Evolutionary conservation across 2,113 vertebrate genomes (phyloP).

Genomic region (Triplophysa rosa): DNA sequence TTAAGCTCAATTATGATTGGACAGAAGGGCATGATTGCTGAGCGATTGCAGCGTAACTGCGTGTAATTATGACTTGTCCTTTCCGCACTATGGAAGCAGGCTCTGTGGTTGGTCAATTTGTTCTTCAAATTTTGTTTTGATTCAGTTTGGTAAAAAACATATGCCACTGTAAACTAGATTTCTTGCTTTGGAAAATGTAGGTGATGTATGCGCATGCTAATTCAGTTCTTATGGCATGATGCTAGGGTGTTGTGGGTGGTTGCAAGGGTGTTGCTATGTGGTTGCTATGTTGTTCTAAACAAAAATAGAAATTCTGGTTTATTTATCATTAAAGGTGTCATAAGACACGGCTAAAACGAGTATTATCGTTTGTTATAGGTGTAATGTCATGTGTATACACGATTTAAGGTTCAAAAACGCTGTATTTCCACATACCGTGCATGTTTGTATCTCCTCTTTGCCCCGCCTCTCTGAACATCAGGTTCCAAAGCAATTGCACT

Average conservation of each 20-base stretch:
- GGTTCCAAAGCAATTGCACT: too few relatives aligned
- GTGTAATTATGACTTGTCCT: background rate
- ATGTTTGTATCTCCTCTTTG: too few relatives aligned
- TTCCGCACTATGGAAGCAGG: background rate
- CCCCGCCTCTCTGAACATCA: too few relatives aligned
- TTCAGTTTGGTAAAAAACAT: background rate
- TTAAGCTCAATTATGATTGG: slow-evolving; percentile 1
- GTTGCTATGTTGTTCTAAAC: background rate
- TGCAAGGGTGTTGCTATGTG: background rate
- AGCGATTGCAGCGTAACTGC: slow-evolving; percentile 14
- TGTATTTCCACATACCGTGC: too few relatives aligned
- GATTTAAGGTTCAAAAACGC: too few relatives aligned
- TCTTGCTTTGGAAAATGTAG: background rate
- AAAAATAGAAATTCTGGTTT: too few relatives aligned
- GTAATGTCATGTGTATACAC: too few relatives aligned
- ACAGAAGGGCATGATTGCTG: background rate
- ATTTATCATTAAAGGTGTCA: too few relatives aligned
- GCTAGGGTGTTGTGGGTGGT: background rate
- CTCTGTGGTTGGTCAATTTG: background rate
- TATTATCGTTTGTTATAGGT: too few relatives aligned
- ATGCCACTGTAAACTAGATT: background rate
- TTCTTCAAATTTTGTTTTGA: background rate
- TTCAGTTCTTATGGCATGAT: background rate
- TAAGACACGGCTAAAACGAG: too few relatives aligned
- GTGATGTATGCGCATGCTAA: background rate